These are phyloP conservation scores for Alaudala cheleensis DNA, from an alignment of 2,113 vertebrate species.

Conservation along the genomic window DNA sequence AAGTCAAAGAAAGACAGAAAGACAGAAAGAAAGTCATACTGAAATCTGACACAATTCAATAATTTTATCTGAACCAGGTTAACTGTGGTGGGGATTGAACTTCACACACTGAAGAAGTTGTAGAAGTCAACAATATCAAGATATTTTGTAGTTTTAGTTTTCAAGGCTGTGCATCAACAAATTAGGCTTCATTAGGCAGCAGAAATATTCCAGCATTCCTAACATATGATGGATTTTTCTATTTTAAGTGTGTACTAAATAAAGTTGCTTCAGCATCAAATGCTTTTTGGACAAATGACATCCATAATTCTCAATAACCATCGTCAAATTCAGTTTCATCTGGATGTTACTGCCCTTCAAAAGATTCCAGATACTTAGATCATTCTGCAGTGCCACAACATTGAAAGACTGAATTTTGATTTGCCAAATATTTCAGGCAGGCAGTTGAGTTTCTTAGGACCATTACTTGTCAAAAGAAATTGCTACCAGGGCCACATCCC, in stretches of 20 bases:
- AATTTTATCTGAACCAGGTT: not conserved
- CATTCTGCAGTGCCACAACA: not conserved
- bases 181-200: not conserved
- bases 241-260: not conserved
- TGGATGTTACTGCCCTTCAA: not conserved
- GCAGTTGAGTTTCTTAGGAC: not conserved
- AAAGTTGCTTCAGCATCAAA: not conserved
- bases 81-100: not conserved
- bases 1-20: too few relatives aligned
- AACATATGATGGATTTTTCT: not conserved
- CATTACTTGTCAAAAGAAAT: not conserved
- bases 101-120: not conserved
- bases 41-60: not conserved
- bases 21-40: not conserved
- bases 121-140: not conserved
- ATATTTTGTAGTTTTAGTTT: not conserved
- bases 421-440: not conserved
- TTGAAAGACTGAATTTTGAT: not conserved
- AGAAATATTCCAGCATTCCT: not conserved
- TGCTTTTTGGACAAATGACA: not conserved
- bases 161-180: not conserved
- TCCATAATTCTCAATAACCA: not conserved
- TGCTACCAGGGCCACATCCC: not conserved
- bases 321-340: not conserved
- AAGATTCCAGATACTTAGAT: not conserved